Evolutionary conservation across 2,888 invertebrate genomes (phyloP), one percentile per base, ranked within the genome.

Genomic region (Acanthosepion lycidas): DNA sequence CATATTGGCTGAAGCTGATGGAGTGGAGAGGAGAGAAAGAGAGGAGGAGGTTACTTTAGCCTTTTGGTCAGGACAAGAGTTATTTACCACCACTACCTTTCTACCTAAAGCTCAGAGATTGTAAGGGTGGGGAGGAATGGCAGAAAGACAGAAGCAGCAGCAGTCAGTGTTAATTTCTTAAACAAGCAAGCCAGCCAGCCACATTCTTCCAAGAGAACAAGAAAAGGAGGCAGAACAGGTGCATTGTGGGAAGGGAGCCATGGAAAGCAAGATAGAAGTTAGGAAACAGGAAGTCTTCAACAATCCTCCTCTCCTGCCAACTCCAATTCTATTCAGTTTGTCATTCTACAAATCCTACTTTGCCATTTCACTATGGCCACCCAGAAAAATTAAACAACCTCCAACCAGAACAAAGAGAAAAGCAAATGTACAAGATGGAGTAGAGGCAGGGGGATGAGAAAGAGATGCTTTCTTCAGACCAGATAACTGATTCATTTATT

Each of bases 81-180:
- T 28, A 78, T 33, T 78, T 78, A 78, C n/a, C 78, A 33, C n/a
- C 78, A n/a, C n/a, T 78, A 78, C n/a, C n/a, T 78, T 78, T n/a
- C n/a, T 78, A n/a, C 78, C 78, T 15, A 12, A 6, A n/a, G n/a
- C n/a, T n/a, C 78, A 15, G 78, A n/a, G 78, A 12, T n/a, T 8
- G 26, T n/a, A 20, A 6, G 48, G 28, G 53, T 28, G 49, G 53
- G 9, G 53, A 28, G 28, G 18, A 28, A 51, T 51, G 33, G 93
- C 93, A 93, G 93, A 53, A 93, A 93, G 93, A 49, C 51, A 93
- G 49, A 93, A 93, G n/a, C 78, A 78, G 15, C 78, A 78, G 78
- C 78, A 78, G 78, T 78, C 78, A 78, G 78, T 78, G 78, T 78
- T 78, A 78, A 78, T 78, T 78, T 78, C 78, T 78, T 78, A 78